phyloP scores from a whole-genome alignment of 2,888 invertebrate genomes.

The Mactromeris polynyma region DNA sequence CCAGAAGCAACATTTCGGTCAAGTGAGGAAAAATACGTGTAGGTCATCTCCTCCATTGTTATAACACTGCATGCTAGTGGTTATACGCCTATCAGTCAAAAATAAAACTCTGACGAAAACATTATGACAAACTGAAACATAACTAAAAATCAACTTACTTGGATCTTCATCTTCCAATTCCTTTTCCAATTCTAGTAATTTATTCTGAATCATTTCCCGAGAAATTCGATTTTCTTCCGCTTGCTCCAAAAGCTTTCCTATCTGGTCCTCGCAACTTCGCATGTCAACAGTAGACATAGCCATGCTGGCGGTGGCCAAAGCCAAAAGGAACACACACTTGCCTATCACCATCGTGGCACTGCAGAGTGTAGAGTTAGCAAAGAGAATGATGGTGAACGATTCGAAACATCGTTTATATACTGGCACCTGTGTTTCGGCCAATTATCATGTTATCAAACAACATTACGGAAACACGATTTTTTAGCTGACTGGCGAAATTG shows the following conservation, averaged over 20 bases:
- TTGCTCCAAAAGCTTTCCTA: slow-evolving; percentile 29
- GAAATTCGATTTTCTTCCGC: slow-evolving; percentile 35
- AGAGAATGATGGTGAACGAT: slow-evolving; percentile 34
- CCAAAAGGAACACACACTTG: slow-evolving; percentile 65
- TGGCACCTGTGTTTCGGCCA: slow-evolving; percentile 33
- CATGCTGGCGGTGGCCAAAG: slow-evolving; percentile 52
- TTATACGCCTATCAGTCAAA: too few species aligned
- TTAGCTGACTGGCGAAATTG: slow-evolving; percentile 16
- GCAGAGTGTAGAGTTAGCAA: slow-evolving; percentile 40
- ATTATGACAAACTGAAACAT: neutral
- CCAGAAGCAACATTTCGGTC: too few species aligned
- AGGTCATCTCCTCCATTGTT: too few species aligned
- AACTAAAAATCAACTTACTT: slow-evolving; percentile 39
- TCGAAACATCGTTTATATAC: slow-evolving; percentile 30
- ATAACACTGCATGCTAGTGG: too few species aligned
- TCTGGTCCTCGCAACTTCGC: slow-evolving; percentile 25
- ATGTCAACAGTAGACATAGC: slow-evolving; percentile 49
- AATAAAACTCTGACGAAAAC: neutral
- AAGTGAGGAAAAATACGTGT: too few species aligned
- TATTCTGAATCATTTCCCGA: slow-evolving; percentile 42
- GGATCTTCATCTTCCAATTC: slow-evolving; percentile 59
- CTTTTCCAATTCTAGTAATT: slow-evolving; percentile 43
- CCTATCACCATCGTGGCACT: slow-evolving; percentile 69
- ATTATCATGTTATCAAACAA: slow-evolving; percentile 12
- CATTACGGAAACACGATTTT: neutral